Evolutionary conservation across 2,797 vertebrate species (phyloP), one percentile per base, ranked within the genome.

Genomic region (Sebastes nivosus): DNA sequence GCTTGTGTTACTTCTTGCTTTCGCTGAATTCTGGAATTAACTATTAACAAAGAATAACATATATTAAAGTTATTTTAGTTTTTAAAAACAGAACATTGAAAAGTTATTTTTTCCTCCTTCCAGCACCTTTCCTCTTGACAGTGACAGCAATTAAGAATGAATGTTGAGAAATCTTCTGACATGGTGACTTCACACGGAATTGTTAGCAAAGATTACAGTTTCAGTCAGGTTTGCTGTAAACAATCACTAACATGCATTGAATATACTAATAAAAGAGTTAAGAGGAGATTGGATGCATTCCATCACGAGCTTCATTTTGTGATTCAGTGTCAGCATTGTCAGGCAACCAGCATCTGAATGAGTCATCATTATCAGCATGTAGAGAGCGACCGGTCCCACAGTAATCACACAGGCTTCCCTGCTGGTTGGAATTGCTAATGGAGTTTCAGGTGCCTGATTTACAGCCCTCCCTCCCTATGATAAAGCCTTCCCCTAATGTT

Each of bases 381-480:
- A 58, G 80, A 77, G 76, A 89, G 84, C 64, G 70, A 82, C 67
- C 38, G 14, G 24, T 80, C 80, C 84, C 68, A 55, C 61, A 70
- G 84, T 88, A 87, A 92, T 94, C 92, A 90, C 82, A 64, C 71
- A 80, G 82, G 64, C 70, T 75, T 79, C 80, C 77, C 72, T 75
- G 82, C 82, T 87, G 82, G 75, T 73, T 87, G 84, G 77, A 89
- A 87, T 88, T 72, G 50, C 84, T 92, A 93, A 93, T 90, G 71
- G 77, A 66, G 83, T 91, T 92, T 90, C 89, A 92, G 91, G 90
- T 89, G 84, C 77, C 80, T 91, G 89, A 93, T 93, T 90, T 92
- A 88, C 88, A 87, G 69, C 70, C 81, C 81, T 59, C 68, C 65
- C 61, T 80, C 38, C 57, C 69, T 59, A 20, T 73, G 80, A 89